Evolutionary conservation across 2,888 invertebrate species (phyloP).

Genomic region (Eristalinus aeneus): DNA sequence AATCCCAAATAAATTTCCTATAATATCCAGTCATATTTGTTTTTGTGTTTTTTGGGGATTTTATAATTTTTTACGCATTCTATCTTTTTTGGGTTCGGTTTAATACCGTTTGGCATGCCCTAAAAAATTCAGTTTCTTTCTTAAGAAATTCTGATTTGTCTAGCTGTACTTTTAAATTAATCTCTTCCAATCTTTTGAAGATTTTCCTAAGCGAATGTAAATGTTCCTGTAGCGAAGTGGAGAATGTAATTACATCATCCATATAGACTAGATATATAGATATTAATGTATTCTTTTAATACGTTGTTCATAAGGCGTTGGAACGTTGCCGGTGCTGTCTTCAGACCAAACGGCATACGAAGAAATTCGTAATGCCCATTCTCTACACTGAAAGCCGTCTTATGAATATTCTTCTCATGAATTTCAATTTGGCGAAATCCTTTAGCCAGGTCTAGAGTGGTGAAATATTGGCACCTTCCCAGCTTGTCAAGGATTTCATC

Average conservation of each 20-base stretch:
- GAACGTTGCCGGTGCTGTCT: conserved; percentile 71
- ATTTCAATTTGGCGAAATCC: conserved; percentile 9
- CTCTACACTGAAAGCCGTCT: neutral
- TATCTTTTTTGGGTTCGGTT: conserved; percentile 23
- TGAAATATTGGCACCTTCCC: conserved; percentile 10
- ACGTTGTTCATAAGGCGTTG: conserved; percentile 53
- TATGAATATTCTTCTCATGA: neutral
- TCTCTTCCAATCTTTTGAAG: neutral
- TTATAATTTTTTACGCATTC: too few species aligned
- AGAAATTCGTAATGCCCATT: conserved; percentile 4
- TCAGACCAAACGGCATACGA: conserved; percentile 69
- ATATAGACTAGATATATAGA: too few species aligned
- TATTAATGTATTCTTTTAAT: neutral
- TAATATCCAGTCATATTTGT: too few species aligned
- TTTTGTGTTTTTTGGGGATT: too few species aligned
- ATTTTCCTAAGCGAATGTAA: conserved; percentile 1
- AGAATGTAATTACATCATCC: conserved; percentile 72
- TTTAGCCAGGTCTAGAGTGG: conserved; percentile 9
- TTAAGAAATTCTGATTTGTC: conserved; percentile 23
- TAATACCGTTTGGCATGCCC: conserved; percentile 15
- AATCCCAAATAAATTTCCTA: too few species aligned
- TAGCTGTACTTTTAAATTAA: conserved; percentile 13
- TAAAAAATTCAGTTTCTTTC: conserved; percentile 22
- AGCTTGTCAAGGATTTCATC: conserved; percentile 20
- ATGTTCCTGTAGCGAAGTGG: conserved; percentile 3